Percentiles rank a stretch among this genome's conserved stretches.
These are phyloP conservation scores for Sepioteuthis lessoniana DNA, from an alignment of 2,888 invertebrate genomes.

Conservation along the genomic window DNA sequence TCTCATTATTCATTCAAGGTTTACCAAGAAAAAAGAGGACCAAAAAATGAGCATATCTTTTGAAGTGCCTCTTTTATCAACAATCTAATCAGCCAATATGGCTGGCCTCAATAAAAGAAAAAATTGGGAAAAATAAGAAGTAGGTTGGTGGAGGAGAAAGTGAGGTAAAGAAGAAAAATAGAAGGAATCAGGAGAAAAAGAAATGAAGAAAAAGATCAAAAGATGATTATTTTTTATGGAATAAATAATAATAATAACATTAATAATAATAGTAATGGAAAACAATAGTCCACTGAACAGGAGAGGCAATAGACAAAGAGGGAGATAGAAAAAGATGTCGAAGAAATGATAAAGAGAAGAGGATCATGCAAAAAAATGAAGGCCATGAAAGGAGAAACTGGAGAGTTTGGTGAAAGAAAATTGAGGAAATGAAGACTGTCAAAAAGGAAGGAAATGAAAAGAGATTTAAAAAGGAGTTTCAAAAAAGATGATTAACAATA, in stretches of 20 bases:
- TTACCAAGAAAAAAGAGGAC: background rate
- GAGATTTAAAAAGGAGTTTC: background rate
- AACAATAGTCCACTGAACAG: background rate
- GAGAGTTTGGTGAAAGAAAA: too few relatives aligned
- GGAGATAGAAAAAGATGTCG: background rate
- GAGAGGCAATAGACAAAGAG: background rate
- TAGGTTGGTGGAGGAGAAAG: too few relatives aligned
- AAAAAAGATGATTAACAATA: background rate
- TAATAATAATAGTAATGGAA: background rate
- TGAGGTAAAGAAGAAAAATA: too few relatives aligned
- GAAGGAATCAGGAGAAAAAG: background rate
- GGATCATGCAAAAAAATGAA: background rate
- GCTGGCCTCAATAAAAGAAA: background rate
- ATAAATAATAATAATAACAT: background rate
- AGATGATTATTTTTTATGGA: background rate
- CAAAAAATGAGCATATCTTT: background rate
- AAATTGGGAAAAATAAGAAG: background rate
- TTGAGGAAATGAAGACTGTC: background rate
- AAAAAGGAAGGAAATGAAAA: background rate
- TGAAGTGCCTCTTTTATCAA: background rate
- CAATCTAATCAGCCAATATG: conserved; percentile 33
- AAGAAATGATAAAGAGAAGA: background rate
- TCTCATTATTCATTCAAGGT: conserved; percentile 24
- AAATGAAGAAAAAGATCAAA: background rate
- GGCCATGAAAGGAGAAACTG: too few relatives aligned